Evolutionary conservation across 1,140 invertebrate species (phyloP), one percentile per base, ranked within the genome.

Genomic region (Chrysomallon squamiferum): DNA sequence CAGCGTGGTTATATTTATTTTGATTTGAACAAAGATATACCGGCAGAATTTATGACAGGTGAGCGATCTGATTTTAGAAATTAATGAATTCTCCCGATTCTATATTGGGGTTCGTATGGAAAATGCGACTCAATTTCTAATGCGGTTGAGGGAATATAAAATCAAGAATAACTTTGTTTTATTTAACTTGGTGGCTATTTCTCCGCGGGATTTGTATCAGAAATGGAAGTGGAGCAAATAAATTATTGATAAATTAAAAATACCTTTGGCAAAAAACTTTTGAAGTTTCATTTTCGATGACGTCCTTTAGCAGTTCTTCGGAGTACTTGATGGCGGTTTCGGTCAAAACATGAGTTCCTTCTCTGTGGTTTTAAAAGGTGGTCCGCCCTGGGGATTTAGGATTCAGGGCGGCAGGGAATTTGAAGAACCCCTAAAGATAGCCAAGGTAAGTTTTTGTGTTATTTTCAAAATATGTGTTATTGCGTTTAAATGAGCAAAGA

Each of bases 321-420:
- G 52, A 60, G 22, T 30, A 62, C 61, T 73, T 74, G 50, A 80
- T 82, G 77, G 80, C 78, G 77, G 76, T 80, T 78, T 79, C 71
- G 73, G 73, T 68, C 59, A 73, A 68, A 69, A 70, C 67, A 78
- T 73, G 72, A 82, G 74, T 75, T 68, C 74, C 69, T 82, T 77
- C 72, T 75, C 73, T 59, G 77, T 83, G 65, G 67, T 76, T 80
- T 87, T 95, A 69, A 89, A 89, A 76, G 93, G 93, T 70, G 93
- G 93, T 54, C 90, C 92, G 77, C 93, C 93, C 62, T 95, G 93
- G 94, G 93, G 94, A 73, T 95, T 95, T 86, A 90, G 93, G 58
- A 92, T 95, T 90, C 91, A 92, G 82, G 93, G 82, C 68, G 82
- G 82, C 49, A 68, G 67, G 69, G 80, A 81, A 73, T 79, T 80